phyloP scores from a whole-genome alignment of 1,140 invertebrate species.

The Euglossa dilemma region DNA sequence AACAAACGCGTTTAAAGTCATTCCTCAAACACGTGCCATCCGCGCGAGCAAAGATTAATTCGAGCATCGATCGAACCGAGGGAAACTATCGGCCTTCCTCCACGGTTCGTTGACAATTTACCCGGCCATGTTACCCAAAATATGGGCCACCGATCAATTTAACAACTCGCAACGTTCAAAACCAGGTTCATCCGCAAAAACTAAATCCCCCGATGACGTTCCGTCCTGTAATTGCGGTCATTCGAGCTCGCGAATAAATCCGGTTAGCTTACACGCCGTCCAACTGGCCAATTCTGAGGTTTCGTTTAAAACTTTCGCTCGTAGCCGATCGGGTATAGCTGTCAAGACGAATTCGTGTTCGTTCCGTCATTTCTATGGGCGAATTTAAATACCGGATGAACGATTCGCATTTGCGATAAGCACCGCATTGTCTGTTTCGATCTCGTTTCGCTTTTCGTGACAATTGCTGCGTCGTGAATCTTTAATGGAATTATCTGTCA shows the following conservation, averaged over 20 bases:
- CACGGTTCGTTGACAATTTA: neutral
- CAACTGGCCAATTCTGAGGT: neutral
- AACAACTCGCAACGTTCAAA: neutral
- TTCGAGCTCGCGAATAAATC: neutral
- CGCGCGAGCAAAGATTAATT: conserved; percentile 1
- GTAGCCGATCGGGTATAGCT: no score
- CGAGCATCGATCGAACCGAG: neutral
- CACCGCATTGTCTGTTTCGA: no score
- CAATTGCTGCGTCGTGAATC: no score
- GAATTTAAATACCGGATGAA: no score
- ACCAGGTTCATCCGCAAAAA: neutral
- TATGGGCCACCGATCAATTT: neutral
- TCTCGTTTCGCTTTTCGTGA: no score
- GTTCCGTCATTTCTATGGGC: no score
- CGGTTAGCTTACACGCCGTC: neutral
- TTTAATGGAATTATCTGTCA: no score
- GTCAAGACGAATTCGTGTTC: no score
- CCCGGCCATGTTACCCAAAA: neutral
- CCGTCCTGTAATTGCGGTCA: neutral
- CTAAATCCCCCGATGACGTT: no score
- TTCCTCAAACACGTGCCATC: neutral
- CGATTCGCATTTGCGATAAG: no score
- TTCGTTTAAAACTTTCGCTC: neutral
- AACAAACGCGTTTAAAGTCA: neutral
- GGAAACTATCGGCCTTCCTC: neutral